A percentile compares a stretch with the other conserved stretches of the same genome.
phyloP scores from a whole-genome alignment of 2,797 vertebrate genomes.

The Rhinogobio ventralis region DNA sequence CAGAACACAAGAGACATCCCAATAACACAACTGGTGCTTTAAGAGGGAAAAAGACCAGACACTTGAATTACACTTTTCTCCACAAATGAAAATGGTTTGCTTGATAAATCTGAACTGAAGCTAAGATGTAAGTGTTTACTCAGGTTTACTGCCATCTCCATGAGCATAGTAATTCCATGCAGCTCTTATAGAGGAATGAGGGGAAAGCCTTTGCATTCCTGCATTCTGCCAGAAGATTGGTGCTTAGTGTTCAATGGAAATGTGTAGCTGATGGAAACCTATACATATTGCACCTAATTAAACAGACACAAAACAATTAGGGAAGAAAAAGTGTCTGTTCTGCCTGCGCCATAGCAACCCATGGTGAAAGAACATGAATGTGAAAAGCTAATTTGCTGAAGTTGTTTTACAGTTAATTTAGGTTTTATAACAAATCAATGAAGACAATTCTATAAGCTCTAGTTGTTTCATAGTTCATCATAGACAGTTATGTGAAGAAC shows the following conservation, averaged over 20 bases:
- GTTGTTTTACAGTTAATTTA: background rate
- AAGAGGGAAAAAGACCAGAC: constrained; percentile 17
- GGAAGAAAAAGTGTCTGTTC: background rate
- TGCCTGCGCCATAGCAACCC: background rate
- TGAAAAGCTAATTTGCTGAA: constrained; percentile 15
- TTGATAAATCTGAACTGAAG: constrained; percentile 38
- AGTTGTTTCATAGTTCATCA: constrained; percentile 1
- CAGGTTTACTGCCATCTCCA: constrained; percentile 41
- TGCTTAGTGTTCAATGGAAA: constrained; percentile 5
- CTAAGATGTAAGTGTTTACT: constrained; percentile 44
- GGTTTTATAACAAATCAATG: constrained; percentile 5
- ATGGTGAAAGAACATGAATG: constrained; percentile 33
- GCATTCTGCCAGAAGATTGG: background rate
- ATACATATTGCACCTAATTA: background rate
- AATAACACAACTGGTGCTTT: constrained; percentile 45
- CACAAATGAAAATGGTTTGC: constrained; percentile 2
- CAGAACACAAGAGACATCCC: constrained; percentile 17
- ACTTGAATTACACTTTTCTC: constrained; percentile 23
- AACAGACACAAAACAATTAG: background rate
- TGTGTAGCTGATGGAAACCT: background rate
- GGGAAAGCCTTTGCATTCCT: background rate
- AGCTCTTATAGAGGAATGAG: constrained; percentile 27
- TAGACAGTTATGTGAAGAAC: constrained; percentile 11
- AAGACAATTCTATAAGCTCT: constrained; percentile 9
- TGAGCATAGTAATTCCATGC: background rate